Base-by-base conservation (phyloP, 2,888 invertebrate genomes). In the Tolmerus cingulatus region DNA sequence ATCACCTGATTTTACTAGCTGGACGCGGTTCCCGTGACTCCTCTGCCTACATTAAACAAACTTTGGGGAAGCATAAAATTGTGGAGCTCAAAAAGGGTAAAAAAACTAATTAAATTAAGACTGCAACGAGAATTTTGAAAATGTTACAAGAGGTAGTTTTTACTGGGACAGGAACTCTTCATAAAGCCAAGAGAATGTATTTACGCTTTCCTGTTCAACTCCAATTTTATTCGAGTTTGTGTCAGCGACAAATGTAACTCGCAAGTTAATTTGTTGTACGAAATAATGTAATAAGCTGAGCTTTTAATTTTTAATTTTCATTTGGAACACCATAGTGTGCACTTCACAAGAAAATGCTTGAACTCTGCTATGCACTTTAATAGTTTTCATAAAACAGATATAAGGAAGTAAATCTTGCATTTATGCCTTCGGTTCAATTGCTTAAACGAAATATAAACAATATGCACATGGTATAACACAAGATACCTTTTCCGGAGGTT, bases 1-100 rank as follows among this genome's bases (percentile, higher is more conserved):
- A 79, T 79, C 51, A 51, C 79, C 79, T 79, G 23, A 79, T 79
- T 79, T 79, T 79, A 79, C 27, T n/a, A 55, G 30, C 51, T 51
- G 14, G 19, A 30, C 5, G 51, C 30, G 16, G 40, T 30, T 30
- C n/a, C 79, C 51, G 30, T n/a, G 51, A 79, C 79, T 79, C 66
- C 8, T 79, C 79, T 23, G 79, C 43, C 55, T 40, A 43, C 43
- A 43, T 78, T 23, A 37, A 46, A 16, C 16, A 19, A 40, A 19
- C 43, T 78, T 78, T 78, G 19, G 78, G 76, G 37, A 34, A 76
- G 76, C 66, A 23, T 66, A 66, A 66, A 66, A 23, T 9, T 66
- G 23, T 66, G 66, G 66, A 12, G 27, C 66, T 23, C n/a, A 66
- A 66, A 66, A 51, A n/a, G 51, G n/a, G 7, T 19, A 51, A 51